Base-by-base conservation (phyloP, 2,888 invertebrate genomes). In the Cephalotes varians region DNA sequence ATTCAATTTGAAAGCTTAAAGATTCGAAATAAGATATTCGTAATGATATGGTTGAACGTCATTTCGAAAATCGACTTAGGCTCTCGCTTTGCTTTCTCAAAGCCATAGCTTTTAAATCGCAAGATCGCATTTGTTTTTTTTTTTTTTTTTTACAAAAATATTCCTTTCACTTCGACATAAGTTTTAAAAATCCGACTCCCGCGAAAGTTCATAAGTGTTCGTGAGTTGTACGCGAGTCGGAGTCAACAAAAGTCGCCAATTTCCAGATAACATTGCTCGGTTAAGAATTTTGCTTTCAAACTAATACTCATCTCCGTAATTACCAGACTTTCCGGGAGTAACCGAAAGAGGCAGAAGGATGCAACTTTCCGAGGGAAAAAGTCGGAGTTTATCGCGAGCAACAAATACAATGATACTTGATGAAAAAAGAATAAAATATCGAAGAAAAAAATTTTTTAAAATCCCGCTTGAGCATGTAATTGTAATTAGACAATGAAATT, bases 241-340 rank as follows among this genome's bases (percentile, higher is more conserved):
- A 76, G 15, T 65, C n/a, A 47, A 72, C 12, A 37, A 80, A 67
- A 71, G 76, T 18, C 9, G n/a, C 0, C 18, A n/a, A 3, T 58
- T 44, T 10, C 18, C 72, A 56, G 10, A 21, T 6, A 72, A 73
- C 69, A 80, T 81, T 69, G 60, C 34, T 18, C 72, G 37, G 6
- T 28, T 28, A 64, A 69, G 44, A 44, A 79, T 71, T 73, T 73
- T 2, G 71, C 58, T 82, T 69, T 82, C 62, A 10, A 62, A 69
- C 69, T 86, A 84, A 82, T 71, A 62, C 64, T 31, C 25, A 65
- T 65, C 12, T 67, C 49, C 28, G 21, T 82, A 81, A 81, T 74
- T 81, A 47, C 34, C 2, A 6, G 31, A 74, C 37, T 34, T 64
- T 9, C 7, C 0, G 2, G 3, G 56, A 47, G 12, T 28, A 51